Evolutionary conservation across 2,888 invertebrate species (phyloP).

Genomic region (Zygothrica quintamaculata): DNA sequence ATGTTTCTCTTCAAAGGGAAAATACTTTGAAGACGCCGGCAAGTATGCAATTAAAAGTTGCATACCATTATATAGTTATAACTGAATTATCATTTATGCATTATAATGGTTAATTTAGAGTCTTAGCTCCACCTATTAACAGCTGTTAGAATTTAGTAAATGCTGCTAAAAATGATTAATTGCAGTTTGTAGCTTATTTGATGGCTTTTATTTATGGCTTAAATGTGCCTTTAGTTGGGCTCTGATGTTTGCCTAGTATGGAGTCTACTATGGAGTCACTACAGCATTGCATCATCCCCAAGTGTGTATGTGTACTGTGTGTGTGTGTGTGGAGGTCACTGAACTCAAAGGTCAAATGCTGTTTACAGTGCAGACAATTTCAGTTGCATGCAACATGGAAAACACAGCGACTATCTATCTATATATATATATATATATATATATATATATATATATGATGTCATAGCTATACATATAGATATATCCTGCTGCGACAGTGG

Average conservation of each 20-base stretch:
- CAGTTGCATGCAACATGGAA: constrained; percentile 23
- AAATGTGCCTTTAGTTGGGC: too few species aligned
- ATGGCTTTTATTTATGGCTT: too few species aligned
- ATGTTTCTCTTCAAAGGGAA: not conserved
- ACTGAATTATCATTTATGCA: too few species aligned
- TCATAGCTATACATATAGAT: constrained; percentile 52
- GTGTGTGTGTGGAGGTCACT: constrained; percentile 37
- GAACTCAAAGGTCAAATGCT: constrained; percentile 71
- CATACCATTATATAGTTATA: too few species aligned
- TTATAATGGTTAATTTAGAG: too few species aligned
- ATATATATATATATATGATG: constrained; percentile 68
- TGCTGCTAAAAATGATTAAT: too few species aligned
- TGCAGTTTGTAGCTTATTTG: too few species aligned
- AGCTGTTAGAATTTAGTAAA: too few species aligned
- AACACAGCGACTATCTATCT: constrained; percentile 15
- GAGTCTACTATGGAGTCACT: not conserved
- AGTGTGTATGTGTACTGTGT: constrained; percentile 9
- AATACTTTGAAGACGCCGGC: constrained; percentile 5
- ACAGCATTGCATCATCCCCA: constrained; percentile 56
- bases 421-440: too few species aligned
- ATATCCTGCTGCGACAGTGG: constrained; percentile 38
- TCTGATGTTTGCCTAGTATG: not conserved
- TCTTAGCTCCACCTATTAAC: too few species aligned
- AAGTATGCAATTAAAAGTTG: constrained; percentile 24
- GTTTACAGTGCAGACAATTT: constrained; percentile 39